Percentiles rank a stretch among this genome's conserved stretches.
phyloP scores from a whole-genome alignment of 2,797 vertebrate genomes.

The Cygnus olor region DNA sequence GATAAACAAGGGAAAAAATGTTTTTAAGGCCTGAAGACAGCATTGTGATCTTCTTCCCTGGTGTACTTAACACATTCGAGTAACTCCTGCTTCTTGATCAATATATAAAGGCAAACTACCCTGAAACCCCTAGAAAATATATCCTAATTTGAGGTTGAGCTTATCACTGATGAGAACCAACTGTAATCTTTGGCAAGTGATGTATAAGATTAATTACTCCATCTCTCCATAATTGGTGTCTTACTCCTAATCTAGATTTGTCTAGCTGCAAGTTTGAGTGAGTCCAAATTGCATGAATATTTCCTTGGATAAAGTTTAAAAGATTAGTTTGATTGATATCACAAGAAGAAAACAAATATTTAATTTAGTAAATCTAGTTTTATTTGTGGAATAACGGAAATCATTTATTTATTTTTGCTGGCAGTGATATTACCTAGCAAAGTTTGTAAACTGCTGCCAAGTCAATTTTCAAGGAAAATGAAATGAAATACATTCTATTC shows the following conservation, averaged over 20 bases:
- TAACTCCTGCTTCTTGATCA: neutral
- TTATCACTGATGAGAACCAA: neutral
- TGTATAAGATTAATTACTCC: neutral
- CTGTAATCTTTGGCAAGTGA: neutral
- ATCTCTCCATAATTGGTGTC: neutral
- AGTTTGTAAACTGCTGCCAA: slow-evolving; percentile 13
- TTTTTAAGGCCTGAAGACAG: neutral
- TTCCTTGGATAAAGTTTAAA: neutral
- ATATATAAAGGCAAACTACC: neutral
- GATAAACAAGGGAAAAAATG: neutral
- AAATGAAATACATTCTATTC: neutral
- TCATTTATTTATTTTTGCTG: slow-evolving; percentile 15
- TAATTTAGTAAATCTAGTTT: slow-evolving; percentile 32
- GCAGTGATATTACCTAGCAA: slow-evolving; percentile 2
- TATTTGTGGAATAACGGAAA: slow-evolving; percentile 31
- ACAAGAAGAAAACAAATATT: neutral
- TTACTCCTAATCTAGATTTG: neutral
- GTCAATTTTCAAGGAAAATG: neutral
- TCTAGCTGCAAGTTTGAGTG: neutral
- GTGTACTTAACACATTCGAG: neutral
- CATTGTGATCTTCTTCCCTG: neutral
- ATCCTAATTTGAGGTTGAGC: neutral
- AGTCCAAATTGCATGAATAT: neutral
- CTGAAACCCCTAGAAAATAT: neutral
- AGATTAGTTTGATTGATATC: neutral